Base-by-base conservation (phyloP, 2,797 vertebrate species). In the Amblyraja radiata region DNA sequence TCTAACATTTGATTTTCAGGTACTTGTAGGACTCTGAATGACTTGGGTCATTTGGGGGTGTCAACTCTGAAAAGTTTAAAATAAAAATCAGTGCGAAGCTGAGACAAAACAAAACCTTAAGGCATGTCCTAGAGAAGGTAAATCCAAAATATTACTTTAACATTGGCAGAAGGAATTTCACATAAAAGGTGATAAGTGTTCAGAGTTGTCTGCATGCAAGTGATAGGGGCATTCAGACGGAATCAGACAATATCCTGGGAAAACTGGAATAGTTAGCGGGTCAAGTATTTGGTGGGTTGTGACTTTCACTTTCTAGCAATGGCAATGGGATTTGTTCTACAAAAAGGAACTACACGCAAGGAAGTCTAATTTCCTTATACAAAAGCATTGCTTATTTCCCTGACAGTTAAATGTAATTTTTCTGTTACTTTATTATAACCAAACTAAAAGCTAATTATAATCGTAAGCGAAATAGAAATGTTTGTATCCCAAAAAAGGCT, bases 321-420 rank as follows among this genome's bases (percentile, higher is more conserved):
- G 68, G 9, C 65, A 91, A 28, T 91, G 39, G 28, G 90, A 74
- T 73, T 23, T 74, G 63, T 91, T 91, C 23, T 74, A 25, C 39
- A 91, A 90, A 91, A 39, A 71, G 36, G 74, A 92, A 74, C 90
- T 90, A 39, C 2, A 90, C 36, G 2, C 9, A 90, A 90, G 32
- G 86, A 28, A 39, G 28, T 18, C 7, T 71, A 13, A 65, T 65
- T 14, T n/a, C n/a, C 6, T 65, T 88, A 0, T 32, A 14, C 65
- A 63, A 13, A 5, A 7, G 25, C 63, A 23, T 61, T 32, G 84
- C 65, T n/a, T 88, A n/a, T 65, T 58, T 65, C n/a, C 28, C 36
- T 81, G 23, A n/a, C 6, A 88, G 61, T 28, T 88, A 63, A n/a
- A 65, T 88, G 61, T 88, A 28, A 13, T 18, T 63, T 83, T 61